Evolutionary conservation across 2,888 invertebrate genomes (phyloP), one percentile per base, ranked within the genome.

Genomic region (Watsonalla binaria): DNA sequence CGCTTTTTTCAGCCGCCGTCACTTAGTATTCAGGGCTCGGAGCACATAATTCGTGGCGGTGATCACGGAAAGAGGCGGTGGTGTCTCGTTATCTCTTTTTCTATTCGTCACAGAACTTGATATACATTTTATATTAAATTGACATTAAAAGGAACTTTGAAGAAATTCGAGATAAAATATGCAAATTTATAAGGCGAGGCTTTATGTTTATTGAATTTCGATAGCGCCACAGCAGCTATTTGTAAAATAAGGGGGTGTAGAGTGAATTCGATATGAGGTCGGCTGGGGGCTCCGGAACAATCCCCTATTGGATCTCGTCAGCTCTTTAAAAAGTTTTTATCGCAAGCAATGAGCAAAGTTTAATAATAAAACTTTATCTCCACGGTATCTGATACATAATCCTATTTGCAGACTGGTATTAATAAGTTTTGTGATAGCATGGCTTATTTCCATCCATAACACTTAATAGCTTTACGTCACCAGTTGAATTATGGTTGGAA

Each of bases 21-120:
- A 74, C 80, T 86, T 82, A 77, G 77, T 80, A 87, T 87, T 87
- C 86, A 79, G 65, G 70, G 59, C 82, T 76, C 80, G 84, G 65
- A 74, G 70, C 77, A 76, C 80, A 84, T 86, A 85, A 86, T 86
- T 86, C 80, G 79, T 70, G 70, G 75, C 74, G 78, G 76, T 83
- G 84, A 84, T 86, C 84, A 81, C 77, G 71, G 76, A 70, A 70
- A 77, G 74, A 78, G 74, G 76, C 74, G 72, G 66, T 66, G 70
- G 68, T 69, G 71, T 72, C 80, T 82, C 80, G 82, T 83, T 84
- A 83, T 82, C 78, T 80, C 74, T 78, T 80, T 76, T 80, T 80
- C 77, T 80, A 80, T 81, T 81, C 80, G 72, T 76, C 81, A 79
- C 74, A 74, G 64, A 78, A 76, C 70, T 79, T 65, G 70, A 75